Evolutionary conservation across 2,888 invertebrate species (phyloP).

Genomic region (Trichogramma dendrolimi): DNA sequence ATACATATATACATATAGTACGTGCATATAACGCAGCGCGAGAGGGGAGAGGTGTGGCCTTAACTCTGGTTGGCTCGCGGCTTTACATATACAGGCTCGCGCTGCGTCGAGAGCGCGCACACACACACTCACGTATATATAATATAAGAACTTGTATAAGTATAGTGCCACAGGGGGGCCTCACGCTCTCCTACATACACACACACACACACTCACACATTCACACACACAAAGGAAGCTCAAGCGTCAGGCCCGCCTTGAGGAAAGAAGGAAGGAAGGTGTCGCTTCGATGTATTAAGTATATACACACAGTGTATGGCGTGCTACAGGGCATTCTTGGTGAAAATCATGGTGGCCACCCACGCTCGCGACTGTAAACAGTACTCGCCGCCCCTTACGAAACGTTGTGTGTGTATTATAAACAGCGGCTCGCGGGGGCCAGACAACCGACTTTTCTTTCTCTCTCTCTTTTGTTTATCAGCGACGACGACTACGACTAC

Average conservation of each 20-base stretch:
- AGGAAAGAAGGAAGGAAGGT: not conserved
- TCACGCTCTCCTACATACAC: not conserved
- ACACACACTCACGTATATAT: too few relatives aligned
- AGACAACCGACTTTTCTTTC: not conserved
- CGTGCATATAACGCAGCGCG: not conserved
- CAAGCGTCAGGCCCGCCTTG: constrained; percentile 14
- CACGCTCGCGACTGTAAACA: constrained; percentile 8
- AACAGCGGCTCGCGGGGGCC: not conserved
- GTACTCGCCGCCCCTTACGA: too few relatives aligned
- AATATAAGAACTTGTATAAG: too few relatives aligned
- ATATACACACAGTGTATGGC: too few relatives aligned
- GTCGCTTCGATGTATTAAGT: too few relatives aligned
- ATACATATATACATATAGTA: too few relatives aligned
- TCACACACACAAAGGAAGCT: not conserved
- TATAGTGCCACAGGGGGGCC: constrained; percentile 21
- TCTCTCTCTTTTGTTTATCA: too few relatives aligned
- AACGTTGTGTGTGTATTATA: not conserved
- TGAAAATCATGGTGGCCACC: constrained; percentile 29
- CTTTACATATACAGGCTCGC: too few relatives aligned
- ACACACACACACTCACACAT: not conserved
- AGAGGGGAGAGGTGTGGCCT: constrained; percentile 26
- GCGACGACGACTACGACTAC: too few relatives aligned
- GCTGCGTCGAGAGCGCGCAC: not conserved
- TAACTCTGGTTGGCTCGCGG: not conserved
- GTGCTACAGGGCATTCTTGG: not conserved